Evolutionary conservation across 2,888 invertebrate genomes (phyloP).

Genomic region (Incurvaria masculella): DNA sequence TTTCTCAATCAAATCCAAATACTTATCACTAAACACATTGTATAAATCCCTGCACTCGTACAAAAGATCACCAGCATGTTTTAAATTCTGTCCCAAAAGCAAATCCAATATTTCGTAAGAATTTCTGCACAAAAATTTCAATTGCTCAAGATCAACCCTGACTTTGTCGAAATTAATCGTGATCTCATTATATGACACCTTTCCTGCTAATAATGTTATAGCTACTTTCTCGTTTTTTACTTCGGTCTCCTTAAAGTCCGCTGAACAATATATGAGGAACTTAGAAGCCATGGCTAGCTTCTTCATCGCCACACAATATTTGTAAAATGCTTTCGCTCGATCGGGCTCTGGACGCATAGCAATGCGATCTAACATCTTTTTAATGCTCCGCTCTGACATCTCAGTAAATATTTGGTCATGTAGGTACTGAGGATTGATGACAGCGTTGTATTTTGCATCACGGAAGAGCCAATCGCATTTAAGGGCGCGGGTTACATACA

Average conservation of each 20-base stretch:
- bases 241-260: constrained; percentile 24
- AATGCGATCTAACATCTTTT: constrained; percentile 25
- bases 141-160: constrained; percentile 15
- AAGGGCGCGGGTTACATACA: constrained; percentile 30
- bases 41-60: constrained; percentile 19
- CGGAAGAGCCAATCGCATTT: constrained; percentile 30
- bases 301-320: constrained; percentile 24
- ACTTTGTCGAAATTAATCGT: constrained; percentile 25
- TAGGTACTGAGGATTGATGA: constrained; percentile 28
- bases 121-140: background rate
- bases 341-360: constrained; percentile 22
- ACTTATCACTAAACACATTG: constrained; percentile 22
- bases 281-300: constrained; percentile 24
- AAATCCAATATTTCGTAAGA: background rate
- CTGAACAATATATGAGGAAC: constrained; percentile 26
- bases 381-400: constrained; percentile 35
- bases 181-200: constrained; percentile 21
- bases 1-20: constrained; percentile 28
- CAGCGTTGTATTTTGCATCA: constrained; percentile 21
- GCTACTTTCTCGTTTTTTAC: constrained; percentile 17
- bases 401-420: constrained; percentile 28
- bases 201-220: constrained; percentile 1
- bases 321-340: constrained; percentile 24
- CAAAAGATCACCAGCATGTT: constrained; percentile 2
- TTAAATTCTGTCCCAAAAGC: background rate